phyloP scores from a whole-genome alignment of 2,113 vertebrate species.

The Rhinopomastus cyanomelas region DNA sequence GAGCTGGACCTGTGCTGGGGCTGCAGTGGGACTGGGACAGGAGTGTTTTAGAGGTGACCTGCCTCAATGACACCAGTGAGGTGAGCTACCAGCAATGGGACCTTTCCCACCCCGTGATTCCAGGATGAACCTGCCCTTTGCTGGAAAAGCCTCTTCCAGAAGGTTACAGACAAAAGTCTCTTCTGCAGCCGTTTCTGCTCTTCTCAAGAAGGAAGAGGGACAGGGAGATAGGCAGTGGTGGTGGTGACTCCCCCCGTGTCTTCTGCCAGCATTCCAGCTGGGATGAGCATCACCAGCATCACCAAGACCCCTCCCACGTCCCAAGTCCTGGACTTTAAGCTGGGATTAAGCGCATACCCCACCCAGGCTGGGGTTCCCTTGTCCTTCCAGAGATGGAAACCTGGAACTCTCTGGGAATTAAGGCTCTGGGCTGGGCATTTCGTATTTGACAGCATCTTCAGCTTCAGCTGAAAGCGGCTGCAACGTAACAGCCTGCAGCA shows the following conservation, averaged over 20 bases:
- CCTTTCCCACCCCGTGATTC: background rate
- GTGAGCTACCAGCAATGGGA: fast-evolving
- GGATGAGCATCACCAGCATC: background rate
- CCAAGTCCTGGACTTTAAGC: background rate
- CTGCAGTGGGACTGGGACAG: fast-evolving
- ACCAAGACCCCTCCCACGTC: background rate
- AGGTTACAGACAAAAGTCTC: slow-evolving; percentile 35
- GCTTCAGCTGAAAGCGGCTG: fast-evolving
- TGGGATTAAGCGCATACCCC: background rate
- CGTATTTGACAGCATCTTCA: background rate
- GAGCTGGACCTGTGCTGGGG: background rate
- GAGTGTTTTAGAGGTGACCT: background rate
- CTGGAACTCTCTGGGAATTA: background rate
- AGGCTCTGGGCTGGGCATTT: background rate
- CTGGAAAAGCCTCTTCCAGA: slow-evolving; percentile 5
- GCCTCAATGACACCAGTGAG: fast-evolving
- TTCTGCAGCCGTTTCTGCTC: background rate
- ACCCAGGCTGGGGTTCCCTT: background rate
- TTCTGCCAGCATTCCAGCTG: background rate
- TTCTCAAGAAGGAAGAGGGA: background rate
- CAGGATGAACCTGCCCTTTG: background rate
- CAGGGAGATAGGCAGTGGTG: fast-evolving
- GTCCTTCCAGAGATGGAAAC: background rate
- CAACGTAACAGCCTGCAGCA: background rate
- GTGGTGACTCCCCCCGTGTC: background rate